These are phyloP conservation scores for Staurois parvus DNA, from an alignment of 2,797 vertebrate species.

Conservation along the genomic window DNA sequence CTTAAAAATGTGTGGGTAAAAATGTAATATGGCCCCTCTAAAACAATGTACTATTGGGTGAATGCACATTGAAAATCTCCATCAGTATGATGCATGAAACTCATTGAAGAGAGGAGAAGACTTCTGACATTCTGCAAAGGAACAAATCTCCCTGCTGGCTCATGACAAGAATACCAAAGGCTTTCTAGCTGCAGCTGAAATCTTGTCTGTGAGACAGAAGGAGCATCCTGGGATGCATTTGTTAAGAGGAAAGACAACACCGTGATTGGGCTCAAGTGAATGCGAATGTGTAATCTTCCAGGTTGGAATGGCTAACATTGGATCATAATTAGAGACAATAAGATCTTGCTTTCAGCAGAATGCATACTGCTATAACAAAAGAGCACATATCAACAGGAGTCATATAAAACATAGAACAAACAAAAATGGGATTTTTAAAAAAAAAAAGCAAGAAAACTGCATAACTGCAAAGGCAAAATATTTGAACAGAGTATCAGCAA, in stretches of 20 bases:
- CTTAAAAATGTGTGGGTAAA: constrained; percentile 38
- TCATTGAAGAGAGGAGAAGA: constrained; percentile 26
- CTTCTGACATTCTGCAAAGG: constrained; percentile 30
- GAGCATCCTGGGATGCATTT: constrained; percentile 61
- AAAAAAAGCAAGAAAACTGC: too few species aligned
- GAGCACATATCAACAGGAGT: background rate
- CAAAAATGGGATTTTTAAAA: too few species aligned
- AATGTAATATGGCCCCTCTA: constrained; percentile 16
- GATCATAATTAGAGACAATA: constrained; percentile 37
- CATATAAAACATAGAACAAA: too few species aligned
- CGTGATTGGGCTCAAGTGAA: constrained; percentile 61
- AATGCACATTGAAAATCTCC: constrained; percentile 32
- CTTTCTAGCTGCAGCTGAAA: constrained; percentile 39
- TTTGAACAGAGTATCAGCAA: too few species aligned
- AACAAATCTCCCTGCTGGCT: constrained; percentile 44
- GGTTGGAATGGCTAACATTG: constrained; percentile 7
- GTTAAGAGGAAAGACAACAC: constrained; percentile 59
- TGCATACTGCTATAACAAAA: background rate
- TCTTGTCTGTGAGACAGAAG: constrained; percentile 56
- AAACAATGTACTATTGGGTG: constrained; percentile 26
- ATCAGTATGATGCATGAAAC: constrained; percentile 52
- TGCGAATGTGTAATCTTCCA: constrained; percentile 38
- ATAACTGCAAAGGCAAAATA: too few species aligned
- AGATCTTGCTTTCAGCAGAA: background rate
- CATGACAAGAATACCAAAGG: constrained; percentile 61